A percentile compares a stretch with the other conserved stretches of the same genome.
Conservation (phyloP, 2,113 vertebrate genomes). For the Anguilla japonica region DNA sequence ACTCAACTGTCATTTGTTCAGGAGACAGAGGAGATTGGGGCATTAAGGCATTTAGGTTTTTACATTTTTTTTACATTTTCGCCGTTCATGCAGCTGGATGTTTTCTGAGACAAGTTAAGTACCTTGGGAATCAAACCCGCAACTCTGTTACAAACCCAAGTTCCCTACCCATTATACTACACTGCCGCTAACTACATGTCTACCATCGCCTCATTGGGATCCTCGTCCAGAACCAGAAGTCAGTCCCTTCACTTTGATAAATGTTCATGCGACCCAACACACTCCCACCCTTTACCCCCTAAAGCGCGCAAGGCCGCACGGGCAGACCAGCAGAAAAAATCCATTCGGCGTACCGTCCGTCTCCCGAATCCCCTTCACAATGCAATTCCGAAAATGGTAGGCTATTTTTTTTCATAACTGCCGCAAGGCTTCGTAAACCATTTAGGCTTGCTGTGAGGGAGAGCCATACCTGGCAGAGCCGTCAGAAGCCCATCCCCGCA, state of each 20-base stretch:
- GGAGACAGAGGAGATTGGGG: background rate
- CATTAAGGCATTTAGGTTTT: too few species aligned
- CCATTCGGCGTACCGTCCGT: background rate
- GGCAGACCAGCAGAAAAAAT: slow-evolving; percentile 22
- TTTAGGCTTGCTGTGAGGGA: background rate
- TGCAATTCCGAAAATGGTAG: background rate
- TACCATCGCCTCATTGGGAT: background rate
- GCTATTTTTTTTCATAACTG: background rate
- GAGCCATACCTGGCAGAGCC: background rate
- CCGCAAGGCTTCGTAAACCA: background rate
- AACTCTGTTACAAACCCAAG: too few species aligned
- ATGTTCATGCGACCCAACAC: background rate
- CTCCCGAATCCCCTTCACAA: slow-evolving; percentile 24
- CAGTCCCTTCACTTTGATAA: background rate
- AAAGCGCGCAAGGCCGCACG: slow-evolving; percentile 2
- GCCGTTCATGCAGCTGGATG: too few species aligned
- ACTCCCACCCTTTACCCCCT: slow-evolving; percentile 19
- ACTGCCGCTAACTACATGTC: too few species aligned
- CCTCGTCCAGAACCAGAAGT: background rate
- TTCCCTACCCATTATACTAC: too few species aligned
- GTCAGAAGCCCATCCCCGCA: background rate
- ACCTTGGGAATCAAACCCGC: too few species aligned
- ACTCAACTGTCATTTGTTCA: background rate
- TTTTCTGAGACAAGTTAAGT: too few species aligned
- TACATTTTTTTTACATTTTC: too few species aligned